These are phyloP conservation scores for Porites rus DNA, from an alignment of 92 coral and sea anemone species.

Conservation along the genomic window DNA sequence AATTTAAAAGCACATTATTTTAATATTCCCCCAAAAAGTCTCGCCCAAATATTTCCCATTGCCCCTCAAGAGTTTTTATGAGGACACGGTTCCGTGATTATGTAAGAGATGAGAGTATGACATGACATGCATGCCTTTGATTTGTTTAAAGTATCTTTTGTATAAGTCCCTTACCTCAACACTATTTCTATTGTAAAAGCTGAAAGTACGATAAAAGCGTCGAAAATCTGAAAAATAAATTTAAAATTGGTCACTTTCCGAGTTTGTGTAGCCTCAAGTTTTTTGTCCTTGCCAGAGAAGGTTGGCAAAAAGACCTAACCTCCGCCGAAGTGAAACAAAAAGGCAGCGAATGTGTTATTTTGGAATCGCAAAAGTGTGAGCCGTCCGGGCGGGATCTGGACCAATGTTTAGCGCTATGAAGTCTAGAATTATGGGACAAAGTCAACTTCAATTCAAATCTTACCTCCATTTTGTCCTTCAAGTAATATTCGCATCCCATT, in stretches of 20 bases:
- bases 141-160: not conserved
- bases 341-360: not conserved
- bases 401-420: no score
- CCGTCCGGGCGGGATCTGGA: no score
- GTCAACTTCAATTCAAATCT: not conserved
- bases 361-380: no score
- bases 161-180: constrained; percentile 51
- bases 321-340: no score
- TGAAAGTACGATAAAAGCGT: constrained; percentile 65
- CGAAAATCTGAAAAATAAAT: constrained; percentile 60
- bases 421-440: no score
- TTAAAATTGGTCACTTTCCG: not conserved
- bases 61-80: no score
- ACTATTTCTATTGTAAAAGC: constrained; percentile 76
- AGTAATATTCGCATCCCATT: constrained; percentile 72
- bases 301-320: not conserved
- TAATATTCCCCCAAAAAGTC: no score
- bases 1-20: no score
- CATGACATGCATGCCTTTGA: no score
- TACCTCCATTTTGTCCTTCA: constrained; percentile 81
- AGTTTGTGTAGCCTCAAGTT: not conserved
- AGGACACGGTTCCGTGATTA: no score
- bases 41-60: no score
- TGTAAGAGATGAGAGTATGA: not conserved
- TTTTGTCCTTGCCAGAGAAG: not conserved